These are phyloP conservation scores for Catharus fuscescens DNA, from an alignment of 2,113 vertebrate genomes.

Conservation along the genomic window DNA sequence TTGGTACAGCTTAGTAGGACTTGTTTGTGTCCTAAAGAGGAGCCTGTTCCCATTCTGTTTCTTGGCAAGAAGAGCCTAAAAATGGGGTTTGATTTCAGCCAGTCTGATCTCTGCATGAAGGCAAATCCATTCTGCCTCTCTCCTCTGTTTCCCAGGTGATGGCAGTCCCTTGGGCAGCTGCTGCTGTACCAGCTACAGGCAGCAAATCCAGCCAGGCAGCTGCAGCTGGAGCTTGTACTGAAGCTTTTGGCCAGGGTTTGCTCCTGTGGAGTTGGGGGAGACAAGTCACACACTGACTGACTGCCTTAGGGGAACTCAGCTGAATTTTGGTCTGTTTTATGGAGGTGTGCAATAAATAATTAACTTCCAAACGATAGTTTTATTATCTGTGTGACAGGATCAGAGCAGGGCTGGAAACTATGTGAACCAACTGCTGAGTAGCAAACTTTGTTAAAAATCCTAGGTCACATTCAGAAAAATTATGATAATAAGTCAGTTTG, in stretches of 20 bases:
- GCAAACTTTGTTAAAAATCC: neutral
- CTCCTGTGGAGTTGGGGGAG: neutral
- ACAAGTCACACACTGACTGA: neutral
- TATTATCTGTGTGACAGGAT: neutral
- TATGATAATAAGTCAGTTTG: neutral
- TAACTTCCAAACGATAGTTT: conserved; percentile 40
- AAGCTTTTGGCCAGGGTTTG: neutral
- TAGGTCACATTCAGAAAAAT: neutral
- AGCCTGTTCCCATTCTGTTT: neutral
- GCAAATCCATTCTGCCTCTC: neutral
- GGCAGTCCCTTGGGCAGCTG: neutral
- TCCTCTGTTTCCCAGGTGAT: neutral
- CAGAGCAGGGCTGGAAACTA: neutral
- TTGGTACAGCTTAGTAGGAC: neutral
- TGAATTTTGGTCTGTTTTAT: conserved; percentile 56
- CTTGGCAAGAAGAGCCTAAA: neutral
- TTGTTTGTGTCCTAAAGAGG: neutral
- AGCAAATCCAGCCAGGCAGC: neutral
- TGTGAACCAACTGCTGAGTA: neutral
- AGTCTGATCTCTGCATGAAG: neutral
- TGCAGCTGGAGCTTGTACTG: neutral
- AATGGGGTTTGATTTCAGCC: neutral
- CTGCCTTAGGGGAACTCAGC: conserved; percentile 27
- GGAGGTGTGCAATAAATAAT: conserved; percentile 69
- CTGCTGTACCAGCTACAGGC: neutral